Evolutionary conservation across 2,888 invertebrate genomes (phyloP).

Genomic region (Chalcosyrphus nemorum): DNA sequence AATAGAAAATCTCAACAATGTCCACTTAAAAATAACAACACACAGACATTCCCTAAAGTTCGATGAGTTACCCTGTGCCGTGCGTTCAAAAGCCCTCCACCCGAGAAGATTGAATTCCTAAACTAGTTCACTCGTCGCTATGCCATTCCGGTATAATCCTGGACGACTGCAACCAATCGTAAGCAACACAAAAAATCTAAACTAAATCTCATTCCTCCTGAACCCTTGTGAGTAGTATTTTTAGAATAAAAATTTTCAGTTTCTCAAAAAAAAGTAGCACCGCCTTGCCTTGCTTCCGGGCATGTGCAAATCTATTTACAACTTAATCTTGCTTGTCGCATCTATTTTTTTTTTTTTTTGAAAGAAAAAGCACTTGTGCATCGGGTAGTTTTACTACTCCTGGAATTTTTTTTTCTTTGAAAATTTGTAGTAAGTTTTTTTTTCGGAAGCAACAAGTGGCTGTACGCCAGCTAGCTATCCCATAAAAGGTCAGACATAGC

Average conservation of each 20-base stretch:
- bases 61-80: conserved; percentile 2
- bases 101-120: background rate
- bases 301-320: conserved; percentile 62
- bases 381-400: background rate
- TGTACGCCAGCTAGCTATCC: conserved; percentile 16
- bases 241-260: conserved; percentile 28
- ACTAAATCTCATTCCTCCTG: conserved; percentile 24
- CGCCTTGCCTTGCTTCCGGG: conserved; percentile 61
- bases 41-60: conserved; percentile 18
- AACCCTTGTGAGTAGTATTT: conserved; percentile 49
- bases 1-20: conserved; percentile 19
- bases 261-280: conserved; percentile 35
- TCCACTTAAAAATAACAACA: conserved; percentile 58
- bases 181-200: background rate
- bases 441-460: conserved; percentile 59
- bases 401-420: background rate
- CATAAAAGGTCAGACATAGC: conserved; percentile 65
- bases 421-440: background rate
- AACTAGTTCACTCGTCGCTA: background rate
- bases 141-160: conserved; percentile 58
- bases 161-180: conserved; percentile 25
- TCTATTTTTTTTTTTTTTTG: no score
- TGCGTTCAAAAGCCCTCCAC: no score
- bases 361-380: conserved; percentile 37
- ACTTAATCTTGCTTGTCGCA: conserved; percentile 1